phyloP scores from a whole-genome alignment of 1,140 invertebrate genomes.

The Piezodorus guildinii region DNA sequence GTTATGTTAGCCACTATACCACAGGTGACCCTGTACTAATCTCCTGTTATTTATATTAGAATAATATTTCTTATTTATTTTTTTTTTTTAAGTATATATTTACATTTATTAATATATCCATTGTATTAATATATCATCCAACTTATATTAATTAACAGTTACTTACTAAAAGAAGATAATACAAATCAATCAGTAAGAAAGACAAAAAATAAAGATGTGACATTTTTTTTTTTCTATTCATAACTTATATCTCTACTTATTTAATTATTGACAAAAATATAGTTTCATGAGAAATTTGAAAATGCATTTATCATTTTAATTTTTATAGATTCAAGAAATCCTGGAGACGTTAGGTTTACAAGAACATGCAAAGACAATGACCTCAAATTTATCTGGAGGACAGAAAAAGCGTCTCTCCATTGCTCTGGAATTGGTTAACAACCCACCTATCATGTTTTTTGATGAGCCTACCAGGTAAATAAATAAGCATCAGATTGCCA shows the following conservation, averaged over 20 bases:
- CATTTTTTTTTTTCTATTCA: too few relatives aligned
- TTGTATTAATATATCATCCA: too few relatives aligned
- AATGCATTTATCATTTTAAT: slow-evolving; percentile 22
- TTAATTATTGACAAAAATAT: background rate
- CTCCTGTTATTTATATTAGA: too few relatives aligned
- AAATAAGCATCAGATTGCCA: slow-evolving; percentile 3
- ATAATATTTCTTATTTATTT: too few relatives aligned
- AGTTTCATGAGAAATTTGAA: background rate
- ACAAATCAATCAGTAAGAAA: too few relatives aligned
- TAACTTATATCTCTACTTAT: background rate
- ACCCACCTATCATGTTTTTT: slow-evolving; percentile 95
- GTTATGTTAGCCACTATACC: too few relatives aligned
- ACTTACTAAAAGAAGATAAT: too few relatives aligned
- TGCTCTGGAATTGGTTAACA: slow-evolving; percentile 90
- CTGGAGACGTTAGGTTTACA: slow-evolving; percentile 75
- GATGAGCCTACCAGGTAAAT: slow-evolving; percentile 82
- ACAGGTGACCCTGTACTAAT: too few relatives aligned
- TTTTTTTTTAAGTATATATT: too few relatives aligned
- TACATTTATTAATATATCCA: too few relatives aligned
- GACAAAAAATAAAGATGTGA: too few relatives aligned
- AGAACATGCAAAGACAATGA: slow-evolving; percentile 79
- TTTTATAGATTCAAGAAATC: slow-evolving; percentile 73
- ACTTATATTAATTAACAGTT: too few relatives aligned
- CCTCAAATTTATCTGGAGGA: slow-evolving; percentile 82
- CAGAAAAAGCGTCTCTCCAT: slow-evolving; percentile 94